Conservation (phyloP, 2,888 invertebrate genomes). For the Zhengitettix transpicula region DNA sequence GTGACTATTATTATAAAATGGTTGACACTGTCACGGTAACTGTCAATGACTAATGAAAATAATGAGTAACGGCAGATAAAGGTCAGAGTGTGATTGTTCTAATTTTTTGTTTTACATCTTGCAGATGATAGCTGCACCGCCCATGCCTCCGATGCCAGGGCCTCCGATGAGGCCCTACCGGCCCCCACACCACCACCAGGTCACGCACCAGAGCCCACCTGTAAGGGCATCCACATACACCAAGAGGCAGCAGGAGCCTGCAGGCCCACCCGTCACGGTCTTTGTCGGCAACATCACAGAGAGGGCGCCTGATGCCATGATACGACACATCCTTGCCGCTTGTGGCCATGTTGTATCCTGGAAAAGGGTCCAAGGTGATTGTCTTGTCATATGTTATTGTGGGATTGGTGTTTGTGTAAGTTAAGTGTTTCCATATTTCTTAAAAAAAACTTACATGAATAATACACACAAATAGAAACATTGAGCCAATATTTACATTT, state of each 20-base stretch:
- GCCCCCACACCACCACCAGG: slow-evolving; percentile 6
- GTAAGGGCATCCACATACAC: slow-evolving; percentile 23
- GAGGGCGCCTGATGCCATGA: slow-evolving; percentile 86
- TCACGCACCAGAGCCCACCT: slow-evolving; percentile 7
- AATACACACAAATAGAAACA: too few relatives aligned
- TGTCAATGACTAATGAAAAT: too few relatives aligned
- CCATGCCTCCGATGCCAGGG: slow-evolving; percentile 24
- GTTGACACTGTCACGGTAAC: too few relatives aligned
- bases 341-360: slow-evolving; percentile 92
- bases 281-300: slow-evolving; percentile 96
- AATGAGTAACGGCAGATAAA: too few relatives aligned
- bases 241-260: slow-evolving; percentile 18
- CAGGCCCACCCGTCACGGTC: slow-evolving; percentile 85
- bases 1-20: too few relatives aligned
- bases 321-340: slow-evolving; percentile 75
- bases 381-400: too few relatives aligned
- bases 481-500: too few relatives aligned
- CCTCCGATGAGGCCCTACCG: slow-evolving; percentile 16
- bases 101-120: slow-evolving; percentile 11
- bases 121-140: slow-evolving; percentile 36
- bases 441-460: too few relatives aligned
- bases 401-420: too few relatives aligned
- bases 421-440: too few relatives aligned
- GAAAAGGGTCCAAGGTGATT: slow-evolving; percentile 73
- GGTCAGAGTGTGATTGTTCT: too few relatives aligned